Evolutionary conservation across 1,140 invertebrate genomes (phyloP), one percentile per base, ranked within the genome.

Genomic region (Drosophila oshimai): DNA sequence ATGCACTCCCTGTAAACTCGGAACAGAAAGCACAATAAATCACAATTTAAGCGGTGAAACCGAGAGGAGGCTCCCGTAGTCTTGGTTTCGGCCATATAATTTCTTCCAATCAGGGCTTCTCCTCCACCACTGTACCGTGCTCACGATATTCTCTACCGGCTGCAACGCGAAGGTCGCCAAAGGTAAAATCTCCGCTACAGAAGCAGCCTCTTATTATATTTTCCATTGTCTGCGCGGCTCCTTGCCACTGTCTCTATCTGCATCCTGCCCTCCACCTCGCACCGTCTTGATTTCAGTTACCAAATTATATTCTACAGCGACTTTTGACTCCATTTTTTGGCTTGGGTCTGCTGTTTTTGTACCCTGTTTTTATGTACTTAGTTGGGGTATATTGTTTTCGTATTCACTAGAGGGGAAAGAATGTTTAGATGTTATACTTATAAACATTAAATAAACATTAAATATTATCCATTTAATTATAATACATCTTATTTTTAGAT

Each of bases 61-160:
- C 54, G 41, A 34, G 10, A 33, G 12, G 26, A 31, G 26, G 42
- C 31, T 37, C 20, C 15, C 26, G 57, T 49, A 31, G 45, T 61
- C 62, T 79, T 20, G 64, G 45, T 61, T 58, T 79, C 24, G 64
- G 74, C 65, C 54, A 79, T 74, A 86, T 86, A 80, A 84, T 84
- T 86, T 79, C 79, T 86, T 84, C 67, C 75, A 80, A 84, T 86
- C 75, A 80, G 71, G 47, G 64, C 69, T 57, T 39, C 54, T 46
- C 42, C 42, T 46, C 46, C 17, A 22, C 22, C 37, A 33, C 53
- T 34, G 37, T n/a, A n/a, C n/a, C n/a, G n/a, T n/a, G n/a, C n/a
- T n/a, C n/a, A n/a, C 31, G 7, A 37, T 20, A 31, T 44, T 20
- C 46, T 51, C 39, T 65, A 13, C 29, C 13, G 9, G 31, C 18